Conservation (phyloP, 92 coral and sea anemone species). For the Parazoanthus darwini region DNA sequence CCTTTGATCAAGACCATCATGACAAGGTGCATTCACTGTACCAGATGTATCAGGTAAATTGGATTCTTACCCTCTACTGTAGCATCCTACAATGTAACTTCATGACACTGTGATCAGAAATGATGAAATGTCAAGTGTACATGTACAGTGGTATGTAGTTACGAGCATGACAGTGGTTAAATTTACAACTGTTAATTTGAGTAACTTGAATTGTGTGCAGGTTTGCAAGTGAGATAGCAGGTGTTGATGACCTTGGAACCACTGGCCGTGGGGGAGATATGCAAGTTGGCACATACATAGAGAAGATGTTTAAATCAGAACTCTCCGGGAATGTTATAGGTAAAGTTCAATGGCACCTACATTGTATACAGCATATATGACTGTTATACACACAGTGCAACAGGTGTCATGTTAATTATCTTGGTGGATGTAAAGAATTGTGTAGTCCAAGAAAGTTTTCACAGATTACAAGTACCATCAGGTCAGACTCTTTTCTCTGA, state of each 20-base stretch:
- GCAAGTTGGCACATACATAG: slow-evolving; percentile 99
- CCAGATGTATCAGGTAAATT: slow-evolving; percentile 91
- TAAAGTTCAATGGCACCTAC: slow-evolving; percentile 11
- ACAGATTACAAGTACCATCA: too few relatives aligned
- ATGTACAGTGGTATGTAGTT: too few relatives aligned
- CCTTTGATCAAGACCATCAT: slow-evolving; percentile 93
- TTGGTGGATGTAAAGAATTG: too few relatives aligned
- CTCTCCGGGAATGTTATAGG: slow-evolving; percentile 98
- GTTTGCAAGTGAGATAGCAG: slow-evolving; percentile 99
- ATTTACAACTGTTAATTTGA: background rate
- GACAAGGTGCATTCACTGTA: slow-evolving; percentile 99
- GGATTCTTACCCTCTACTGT: too few relatives aligned
- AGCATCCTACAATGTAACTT: background rate
- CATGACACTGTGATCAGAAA: background rate
- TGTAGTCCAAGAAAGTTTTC: too few relatives aligned
- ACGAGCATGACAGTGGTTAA: too few relatives aligned
- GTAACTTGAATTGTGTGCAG: slow-evolving; percentile 42
- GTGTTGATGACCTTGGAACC: slow-evolving; percentile 97
- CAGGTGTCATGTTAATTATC: too few relatives aligned
- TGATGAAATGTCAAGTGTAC: background rate
- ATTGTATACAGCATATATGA: background rate
- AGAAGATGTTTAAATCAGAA: slow-evolving; percentile 99
- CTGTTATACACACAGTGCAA: background rate
- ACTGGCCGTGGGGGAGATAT: slow-evolving; percentile 98
- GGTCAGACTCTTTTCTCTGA: too few relatives aligned